Conservation (phyloP, 2,797 vertebrate genomes). For the Cossypha dichroa region DNA sequence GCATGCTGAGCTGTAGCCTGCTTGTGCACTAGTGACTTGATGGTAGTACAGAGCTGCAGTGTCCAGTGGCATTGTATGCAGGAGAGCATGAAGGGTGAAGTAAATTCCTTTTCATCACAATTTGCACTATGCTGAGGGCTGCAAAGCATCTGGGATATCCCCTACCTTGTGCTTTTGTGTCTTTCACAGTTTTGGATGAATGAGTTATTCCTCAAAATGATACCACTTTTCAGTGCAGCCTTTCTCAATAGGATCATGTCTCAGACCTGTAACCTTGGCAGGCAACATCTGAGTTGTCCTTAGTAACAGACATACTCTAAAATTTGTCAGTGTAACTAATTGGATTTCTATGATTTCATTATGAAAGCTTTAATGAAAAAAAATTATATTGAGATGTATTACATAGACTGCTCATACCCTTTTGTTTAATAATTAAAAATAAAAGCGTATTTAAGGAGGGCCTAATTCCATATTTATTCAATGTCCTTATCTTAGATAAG, state of each 20-base stretch:
- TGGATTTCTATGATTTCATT: not conserved
- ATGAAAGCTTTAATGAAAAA: not conserved
- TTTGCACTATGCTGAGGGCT: not conserved
- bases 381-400: not conserved
- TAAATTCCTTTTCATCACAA: not conserved
- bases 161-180: not conserved
- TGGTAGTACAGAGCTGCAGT: accelerated
- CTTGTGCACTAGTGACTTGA: not conserved
- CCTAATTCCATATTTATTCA: not conserved
- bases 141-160: not conserved
- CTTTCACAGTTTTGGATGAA: not conserved
- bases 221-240: not conserved
- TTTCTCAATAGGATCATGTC: not conserved
- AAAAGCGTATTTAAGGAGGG: not conserved
- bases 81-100: not conserved
- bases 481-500: not conserved
- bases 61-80: accelerated
- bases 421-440: not conserved
- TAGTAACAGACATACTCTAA: not conserved
- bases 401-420: not conserved
- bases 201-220: constrained; percentile 1
- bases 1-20: not conserved
- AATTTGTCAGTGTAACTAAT: not conserved
- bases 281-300: not conserved
- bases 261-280: not conserved